Percentiles rank a stretch among this genome's conserved stretches.
Evolutionary conservation across 2,888 invertebrate species (phyloP).

Genomic region (Malthinus flaveolus): DNA sequence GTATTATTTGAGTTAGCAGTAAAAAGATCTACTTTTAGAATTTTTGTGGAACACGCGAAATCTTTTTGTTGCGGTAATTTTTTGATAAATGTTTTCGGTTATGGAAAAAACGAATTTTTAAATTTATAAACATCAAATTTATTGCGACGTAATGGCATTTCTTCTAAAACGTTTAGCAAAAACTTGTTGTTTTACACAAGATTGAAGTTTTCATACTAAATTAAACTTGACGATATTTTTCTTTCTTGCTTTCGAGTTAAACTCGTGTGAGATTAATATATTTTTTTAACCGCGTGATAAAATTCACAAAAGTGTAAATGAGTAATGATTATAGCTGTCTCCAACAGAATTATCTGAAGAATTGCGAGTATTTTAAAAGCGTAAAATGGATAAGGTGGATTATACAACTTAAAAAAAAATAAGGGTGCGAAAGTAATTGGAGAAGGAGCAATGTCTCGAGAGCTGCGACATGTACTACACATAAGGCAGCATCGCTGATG

Average conservation of each 20-base stretch:
- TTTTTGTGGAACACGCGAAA: no score
- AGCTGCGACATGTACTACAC: slow-evolving; percentile 28
- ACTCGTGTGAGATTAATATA: slow-evolving; percentile 10
- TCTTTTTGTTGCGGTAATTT: no score
- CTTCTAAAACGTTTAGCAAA: slow-evolving; percentile 5
- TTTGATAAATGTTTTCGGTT: neutral
- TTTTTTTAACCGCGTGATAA: slow-evolving; percentile 10
- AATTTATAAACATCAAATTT: slow-evolving; percentile 6
- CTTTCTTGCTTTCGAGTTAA: slow-evolving; percentile 7
- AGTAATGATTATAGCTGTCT: slow-evolving; percentile 19
- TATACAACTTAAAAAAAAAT: slow-evolving; percentile 22
- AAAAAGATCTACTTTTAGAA: no score
- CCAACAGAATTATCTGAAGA: slow-evolving; percentile 17
- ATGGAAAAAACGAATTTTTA: neutral
- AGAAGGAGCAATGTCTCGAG: slow-evolving; percentile 21
- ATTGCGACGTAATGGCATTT: neutral
- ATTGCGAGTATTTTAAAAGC: slow-evolving; percentile 17
- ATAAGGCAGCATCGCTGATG: slow-evolving; percentile 24
- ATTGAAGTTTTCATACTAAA: slow-evolving; percentile 7
- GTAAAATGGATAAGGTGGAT: slow-evolving; percentile 23
- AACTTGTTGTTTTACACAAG: slow-evolving; percentile 8
- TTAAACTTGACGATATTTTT: slow-evolving; percentile 5
- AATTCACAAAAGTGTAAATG: slow-evolving; percentile 20
- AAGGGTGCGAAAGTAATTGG: slow-evolving; percentile 26
- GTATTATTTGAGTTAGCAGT: no score